These are phyloP conservation scores for Arrhopalites spinosus DNA, from an alignment of 2,888 invertebrate genomes.

Conservation along the genomic window DNA sequence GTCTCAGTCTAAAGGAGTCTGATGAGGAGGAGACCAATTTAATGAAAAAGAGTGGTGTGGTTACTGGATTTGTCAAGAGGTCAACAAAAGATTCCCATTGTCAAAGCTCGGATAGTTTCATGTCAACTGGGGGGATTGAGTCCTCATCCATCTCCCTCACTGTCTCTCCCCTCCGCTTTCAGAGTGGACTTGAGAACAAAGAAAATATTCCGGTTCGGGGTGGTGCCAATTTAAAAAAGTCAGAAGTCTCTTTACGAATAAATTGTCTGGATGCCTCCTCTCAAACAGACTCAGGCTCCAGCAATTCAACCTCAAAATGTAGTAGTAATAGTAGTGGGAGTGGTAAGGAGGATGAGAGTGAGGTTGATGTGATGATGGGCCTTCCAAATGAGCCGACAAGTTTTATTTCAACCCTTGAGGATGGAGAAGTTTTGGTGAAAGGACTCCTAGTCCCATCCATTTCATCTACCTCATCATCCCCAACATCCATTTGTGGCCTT, in stretches of 20 bases:
- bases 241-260: constrained; percentile 42
- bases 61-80: constrained; percentile 17
- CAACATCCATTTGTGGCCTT: constrained; percentile 3
- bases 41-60: constrained; percentile 16
- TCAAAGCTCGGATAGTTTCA: constrained; percentile 13
- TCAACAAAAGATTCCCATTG: constrained; percentile 2
- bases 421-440: constrained; percentile 8
- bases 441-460: constrained; percentile 8
- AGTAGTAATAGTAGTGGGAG: neutral
- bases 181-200: constrained; percentile 34
- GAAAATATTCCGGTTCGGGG: constrained; percentile 34
- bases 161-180: constrained; percentile 51
- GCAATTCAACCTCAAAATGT: neutral
- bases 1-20: constrained; percentile 17
- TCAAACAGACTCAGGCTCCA: constrained; percentile 44
- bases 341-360: constrained; percentile 38
- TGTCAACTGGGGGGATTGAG: neutral
- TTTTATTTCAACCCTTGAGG: too few relatives aligned
- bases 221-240: constrained; percentile 23
- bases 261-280: constrained; percentile 51
- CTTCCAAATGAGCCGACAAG: neutral
- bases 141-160: constrained; percentile 41
- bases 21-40: constrained; percentile 7
- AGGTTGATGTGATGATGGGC: constrained; percentile 14
- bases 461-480: constrained; percentile 27